A percentile compares a stretch with the other conserved stretches of the same genome.
These are phyloP conservation scores for Otolemur garnettii DNA, from an alignment of 2,113 vertebrate species.

Conservation along the genomic window DNA sequence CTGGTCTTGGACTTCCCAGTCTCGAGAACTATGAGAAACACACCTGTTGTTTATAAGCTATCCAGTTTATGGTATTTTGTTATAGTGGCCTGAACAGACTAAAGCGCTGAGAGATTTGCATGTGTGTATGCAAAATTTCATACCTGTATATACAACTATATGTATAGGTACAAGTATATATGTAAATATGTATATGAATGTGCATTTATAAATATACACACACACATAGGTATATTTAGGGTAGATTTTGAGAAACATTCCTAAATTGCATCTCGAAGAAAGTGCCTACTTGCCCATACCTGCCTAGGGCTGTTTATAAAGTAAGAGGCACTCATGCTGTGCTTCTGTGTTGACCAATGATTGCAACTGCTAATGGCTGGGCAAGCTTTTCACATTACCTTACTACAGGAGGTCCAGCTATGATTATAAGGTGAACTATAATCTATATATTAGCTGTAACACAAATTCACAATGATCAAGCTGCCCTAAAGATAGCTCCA, in stretches of 20 bases:
- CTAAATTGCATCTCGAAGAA: neutral
- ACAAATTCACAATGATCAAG: neutral
- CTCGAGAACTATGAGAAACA: neutral
- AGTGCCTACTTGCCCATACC: neutral
- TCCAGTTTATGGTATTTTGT: neutral
- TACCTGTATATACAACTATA: neutral
- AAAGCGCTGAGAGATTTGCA: neutral
- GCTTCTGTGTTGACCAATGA: neutral
- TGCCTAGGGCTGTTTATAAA: neutral
- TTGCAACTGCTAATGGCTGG: neutral
- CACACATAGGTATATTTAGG: neutral
- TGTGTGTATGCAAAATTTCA: neutral
- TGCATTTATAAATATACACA: neutral
- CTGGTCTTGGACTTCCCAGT: neutral
- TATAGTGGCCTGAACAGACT: neutral
- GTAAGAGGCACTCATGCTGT: neutral
- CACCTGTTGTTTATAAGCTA: neutral
- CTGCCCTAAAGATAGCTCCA: neutral
- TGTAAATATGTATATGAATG: neutral
- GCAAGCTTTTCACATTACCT: neutral
- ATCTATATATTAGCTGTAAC: neutral
- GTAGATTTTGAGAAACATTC: neutral
- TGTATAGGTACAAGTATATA: neutral
- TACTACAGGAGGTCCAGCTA: neutral
- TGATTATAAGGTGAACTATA: neutral